These are phyloP conservation scores for Daktulosphaira vitifoliae DNA, from an alignment of 1,140 invertebrate species.

Conservation along the genomic window DNA sequence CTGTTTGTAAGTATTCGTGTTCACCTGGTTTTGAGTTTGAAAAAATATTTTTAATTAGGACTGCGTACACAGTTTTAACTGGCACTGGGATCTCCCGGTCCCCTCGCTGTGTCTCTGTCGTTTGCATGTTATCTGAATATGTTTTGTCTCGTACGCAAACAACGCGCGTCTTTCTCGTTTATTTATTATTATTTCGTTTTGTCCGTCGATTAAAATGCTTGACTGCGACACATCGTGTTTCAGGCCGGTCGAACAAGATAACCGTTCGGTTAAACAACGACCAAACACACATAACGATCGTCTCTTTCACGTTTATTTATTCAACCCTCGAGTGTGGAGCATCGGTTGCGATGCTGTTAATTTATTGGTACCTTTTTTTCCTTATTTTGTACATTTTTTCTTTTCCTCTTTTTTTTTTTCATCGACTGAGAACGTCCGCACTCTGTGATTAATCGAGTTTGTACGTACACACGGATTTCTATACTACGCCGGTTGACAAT, in stretches of 20 bases:
- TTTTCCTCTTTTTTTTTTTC: too few species aligned
- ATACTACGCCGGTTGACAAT: constrained; percentile 2
- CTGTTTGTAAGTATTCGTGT: too few species aligned
- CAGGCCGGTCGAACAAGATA: constrained; percentile 32
- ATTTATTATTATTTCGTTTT: constrained; percentile 32
- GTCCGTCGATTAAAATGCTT: constrained; percentile 27
- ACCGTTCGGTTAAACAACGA: constrained; percentile 33
- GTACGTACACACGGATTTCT: background rate
- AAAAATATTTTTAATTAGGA: too few species aligned
- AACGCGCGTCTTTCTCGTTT: background rate
- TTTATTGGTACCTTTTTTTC: constrained; percentile 7
- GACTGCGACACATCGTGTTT: constrained; percentile 31
- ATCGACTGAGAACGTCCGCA: background rate
- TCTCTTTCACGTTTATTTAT: constrained; percentile 25
- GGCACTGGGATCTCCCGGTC: too few species aligned
- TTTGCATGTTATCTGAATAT: too few species aligned
- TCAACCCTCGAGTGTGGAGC: constrained; percentile 6
- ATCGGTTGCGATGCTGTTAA: background rate
- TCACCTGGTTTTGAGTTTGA: too few species aligned
- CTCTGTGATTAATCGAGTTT: constrained; percentile 20
- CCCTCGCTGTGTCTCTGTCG: too few species aligned
- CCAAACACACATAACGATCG: constrained; percentile 26
- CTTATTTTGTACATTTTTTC: background rate
- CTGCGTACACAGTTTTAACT: too few species aligned
- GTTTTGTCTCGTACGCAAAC: too few species aligned